A percentile compares a stretch with the other conserved stretches of the same genome.
Evolutionary conservation across 2,797 vertebrate species (phyloP).

Genomic region (Poecilia gillii): DNA sequence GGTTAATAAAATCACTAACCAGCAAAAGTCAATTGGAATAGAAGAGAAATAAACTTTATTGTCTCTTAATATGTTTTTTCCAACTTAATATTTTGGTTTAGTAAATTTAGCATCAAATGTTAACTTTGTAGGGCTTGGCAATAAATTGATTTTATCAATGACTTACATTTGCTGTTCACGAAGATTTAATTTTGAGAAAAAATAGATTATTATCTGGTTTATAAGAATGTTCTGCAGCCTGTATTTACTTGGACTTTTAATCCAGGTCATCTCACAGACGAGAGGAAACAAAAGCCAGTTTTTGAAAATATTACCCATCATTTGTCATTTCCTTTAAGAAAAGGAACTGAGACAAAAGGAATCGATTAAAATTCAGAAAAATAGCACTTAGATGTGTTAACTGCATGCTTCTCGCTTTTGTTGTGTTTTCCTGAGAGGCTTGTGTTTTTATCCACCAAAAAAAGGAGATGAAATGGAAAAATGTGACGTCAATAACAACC

Average conservation of each 20-base stretch:
- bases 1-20: neutral
- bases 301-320: no score
- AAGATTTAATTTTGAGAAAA: no score
- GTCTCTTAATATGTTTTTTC: neutral
- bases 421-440: neutral
- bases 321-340: no score
- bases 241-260: no score
- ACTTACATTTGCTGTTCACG: no score
- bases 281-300: no score
- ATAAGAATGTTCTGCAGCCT: no score
- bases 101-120: neutral
- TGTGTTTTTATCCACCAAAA: neutral
- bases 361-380: neutral
- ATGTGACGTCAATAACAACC: neutral
- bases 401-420: neutral
- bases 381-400: neutral
- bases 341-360: no score
- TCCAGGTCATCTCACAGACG: no score
- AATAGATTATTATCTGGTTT: no score
- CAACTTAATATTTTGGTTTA: neutral
- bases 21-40: neutral
- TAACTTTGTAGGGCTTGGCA: no score
- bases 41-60: neutral
- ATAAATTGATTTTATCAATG: no score
- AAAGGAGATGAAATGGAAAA: neutral